These are phyloP conservation scores for Oplegnathus fasciatus DNA, from an alignment of 2,113 vertebrate genomes.

Conservation along the genomic window DNA sequence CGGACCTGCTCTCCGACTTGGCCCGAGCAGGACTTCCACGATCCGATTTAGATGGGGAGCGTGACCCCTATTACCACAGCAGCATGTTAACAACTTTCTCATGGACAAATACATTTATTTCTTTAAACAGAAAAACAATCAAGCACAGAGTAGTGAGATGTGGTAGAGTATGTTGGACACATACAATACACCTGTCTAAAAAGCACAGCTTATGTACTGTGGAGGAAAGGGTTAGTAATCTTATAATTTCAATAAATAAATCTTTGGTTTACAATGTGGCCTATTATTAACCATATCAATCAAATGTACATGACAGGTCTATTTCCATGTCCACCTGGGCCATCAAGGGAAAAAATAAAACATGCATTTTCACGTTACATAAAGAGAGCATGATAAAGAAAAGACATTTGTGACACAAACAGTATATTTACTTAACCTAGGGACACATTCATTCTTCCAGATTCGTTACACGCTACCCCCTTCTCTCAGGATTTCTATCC, in stretches of 20 bases:
- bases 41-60: conserved; percentile 94
- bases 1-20: conserved; percentile 94
- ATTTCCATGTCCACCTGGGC: conserved; percentile 89
- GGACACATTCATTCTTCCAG: conserved; percentile 99
- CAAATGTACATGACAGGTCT: conserved; percentile 45
- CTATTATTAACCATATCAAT: conserved; percentile 30
- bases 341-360: conserved; percentile 90
- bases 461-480: conserved; percentile 96
- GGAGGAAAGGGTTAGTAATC: conserved; percentile 80
- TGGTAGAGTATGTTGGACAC: conserved; percentile 46
- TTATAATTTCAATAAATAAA: conserved; percentile 49
- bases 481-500: conserved; percentile 98
- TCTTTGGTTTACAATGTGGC: conserved; percentile 42
- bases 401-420: conserved; percentile 96
- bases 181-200: conserved; percentile 62
- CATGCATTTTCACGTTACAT: conserved; percentile 94
- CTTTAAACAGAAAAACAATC: conserved; percentile 36
- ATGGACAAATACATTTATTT: conserved; percentile 41
- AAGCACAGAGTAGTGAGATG: conserved; percentile 29
- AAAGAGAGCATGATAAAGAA: conserved; percentile 77
- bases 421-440: conserved; percentile 99
- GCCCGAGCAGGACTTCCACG: conserved; percentile 91
- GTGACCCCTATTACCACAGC: conserved; percentile 91
- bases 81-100: conserved; percentile 74
- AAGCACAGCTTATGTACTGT: conserved; percentile 67